Conservation (phyloP, 2,113 vertebrate species). For the Mustela lutreola region DNA sequence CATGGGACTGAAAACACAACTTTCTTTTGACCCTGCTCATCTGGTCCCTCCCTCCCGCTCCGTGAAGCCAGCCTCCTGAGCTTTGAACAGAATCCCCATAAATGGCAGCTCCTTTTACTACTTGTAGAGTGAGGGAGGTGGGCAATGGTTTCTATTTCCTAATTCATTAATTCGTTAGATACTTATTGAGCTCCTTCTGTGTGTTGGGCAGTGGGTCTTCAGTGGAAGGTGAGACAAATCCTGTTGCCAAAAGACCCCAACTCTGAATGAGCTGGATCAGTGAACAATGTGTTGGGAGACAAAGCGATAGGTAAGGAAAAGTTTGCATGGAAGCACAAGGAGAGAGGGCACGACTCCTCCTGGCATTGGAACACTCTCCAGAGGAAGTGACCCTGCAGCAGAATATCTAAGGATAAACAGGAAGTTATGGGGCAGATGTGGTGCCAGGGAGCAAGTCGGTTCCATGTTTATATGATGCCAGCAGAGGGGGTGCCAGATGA, state of each 20-base stretch:
- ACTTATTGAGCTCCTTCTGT: neutral
- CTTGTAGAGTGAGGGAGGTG: neutral
- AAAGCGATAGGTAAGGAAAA: neutral
- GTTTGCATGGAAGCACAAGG: neutral
- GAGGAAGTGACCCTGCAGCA: neutral
- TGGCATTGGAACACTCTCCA: neutral
- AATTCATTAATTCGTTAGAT: neutral
- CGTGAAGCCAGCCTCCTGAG: neutral
- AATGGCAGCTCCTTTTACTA: neutral
- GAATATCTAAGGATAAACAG: neutral
- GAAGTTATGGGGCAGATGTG: neutral
- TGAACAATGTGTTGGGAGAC: neutral
- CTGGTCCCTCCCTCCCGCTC: neutral
- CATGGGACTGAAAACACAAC: neutral
- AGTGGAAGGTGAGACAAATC: neutral
- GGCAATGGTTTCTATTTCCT: neutral
- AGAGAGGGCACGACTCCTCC: neutral
- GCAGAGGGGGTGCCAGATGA: neutral
- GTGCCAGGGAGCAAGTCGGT: neutral
- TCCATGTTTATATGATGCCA: neutral
- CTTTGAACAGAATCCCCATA: neutral
- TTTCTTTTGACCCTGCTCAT: neutral
- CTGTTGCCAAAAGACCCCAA: neutral
- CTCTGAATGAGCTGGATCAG: neutral
- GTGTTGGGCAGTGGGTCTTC: neutral